These are phyloP conservation scores for Macropus fuliginosus DNA, from an alignment of 2,797 vertebrate genomes.

Conservation along the genomic window DNA sequence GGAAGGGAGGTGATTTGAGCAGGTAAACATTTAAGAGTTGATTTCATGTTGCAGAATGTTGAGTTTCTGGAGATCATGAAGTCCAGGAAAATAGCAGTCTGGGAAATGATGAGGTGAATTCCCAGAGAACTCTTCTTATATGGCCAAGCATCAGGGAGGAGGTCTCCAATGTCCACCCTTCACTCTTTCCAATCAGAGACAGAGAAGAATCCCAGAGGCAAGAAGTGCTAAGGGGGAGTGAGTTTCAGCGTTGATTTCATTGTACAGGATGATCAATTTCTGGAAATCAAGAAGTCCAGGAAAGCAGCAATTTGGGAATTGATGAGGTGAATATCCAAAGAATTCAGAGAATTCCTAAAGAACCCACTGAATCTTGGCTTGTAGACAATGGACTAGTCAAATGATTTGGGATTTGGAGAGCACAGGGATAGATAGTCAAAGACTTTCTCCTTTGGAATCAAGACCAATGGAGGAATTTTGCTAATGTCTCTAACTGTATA, in stretches of 20 bases:
- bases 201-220: too few relatives aligned
- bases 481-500: background rate
- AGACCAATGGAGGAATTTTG: background rate
- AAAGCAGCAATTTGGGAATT: background rate
- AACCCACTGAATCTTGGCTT: background rate
- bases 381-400: background rate
- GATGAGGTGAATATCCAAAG: background rate
- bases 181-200: too few relatives aligned
- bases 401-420: background rate
- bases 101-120: background rate
- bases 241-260: too few relatives aligned
- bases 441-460: background rate
- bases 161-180: too few relatives aligned
- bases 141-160: too few relatives aligned
- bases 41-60: too few relatives aligned
- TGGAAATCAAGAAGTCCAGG: background rate
- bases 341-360: background rate
- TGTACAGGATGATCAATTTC: too few relatives aligned
- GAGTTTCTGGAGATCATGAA: background rate
- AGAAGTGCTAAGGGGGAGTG: too few relatives aligned
- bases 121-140: too few relatives aligned
- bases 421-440: background rate
- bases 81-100: background rate
- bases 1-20: too few relatives aligned
- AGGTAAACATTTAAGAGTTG: too few relatives aligned